phyloP scores from a whole-genome alignment of 2,888 invertebrate genomes.

The Dasypolia templi region DNA sequence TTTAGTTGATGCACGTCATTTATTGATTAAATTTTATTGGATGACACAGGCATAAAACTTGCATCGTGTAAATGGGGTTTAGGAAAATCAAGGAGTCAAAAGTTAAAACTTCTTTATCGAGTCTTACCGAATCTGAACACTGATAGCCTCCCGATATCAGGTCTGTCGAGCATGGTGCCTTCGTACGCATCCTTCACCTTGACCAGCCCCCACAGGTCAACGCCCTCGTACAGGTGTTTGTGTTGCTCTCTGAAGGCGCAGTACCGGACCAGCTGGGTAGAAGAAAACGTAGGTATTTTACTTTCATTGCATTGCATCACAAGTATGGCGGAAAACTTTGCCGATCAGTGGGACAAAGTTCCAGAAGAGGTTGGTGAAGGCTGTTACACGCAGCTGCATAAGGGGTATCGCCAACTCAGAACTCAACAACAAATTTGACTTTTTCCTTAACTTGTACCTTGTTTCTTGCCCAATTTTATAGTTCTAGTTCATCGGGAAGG shows the following conservation, averaged over 20 bases:
- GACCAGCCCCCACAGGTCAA: slow-evolving; percentile 82
- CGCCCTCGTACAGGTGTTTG: slow-evolving; percentile 79
- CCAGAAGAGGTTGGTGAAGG: too few species aligned
- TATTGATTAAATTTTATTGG: background rate
- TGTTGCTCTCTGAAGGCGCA: slow-evolving; percentile 81
- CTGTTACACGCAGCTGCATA: too few species aligned
- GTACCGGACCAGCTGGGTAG: slow-evolving; percentile 83
- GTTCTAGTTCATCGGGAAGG: too few species aligned
- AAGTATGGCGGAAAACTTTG: background rate
- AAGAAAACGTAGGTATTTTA: background rate
- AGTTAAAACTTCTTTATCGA: background rate
- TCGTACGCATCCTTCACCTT: slow-evolving; percentile 80
- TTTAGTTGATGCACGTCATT: too few species aligned
- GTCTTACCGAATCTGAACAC: slow-evolving; percentile 83
- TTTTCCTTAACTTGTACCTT: too few species aligned
- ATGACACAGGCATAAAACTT: background rate
- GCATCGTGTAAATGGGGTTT: background rate
- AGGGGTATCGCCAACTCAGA: too few species aligned
- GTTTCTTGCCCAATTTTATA: too few species aligned
- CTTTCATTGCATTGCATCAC: background rate
- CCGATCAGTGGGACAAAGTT: background rate
- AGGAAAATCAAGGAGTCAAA: too few species aligned
- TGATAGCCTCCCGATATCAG: slow-evolving; percentile 81
- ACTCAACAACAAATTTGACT: too few species aligned
- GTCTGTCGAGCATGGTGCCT: slow-evolving; percentile 80